phyloP scores from a whole-genome alignment of 2,888 invertebrate species.

The Archips crataeganus region DNA sequence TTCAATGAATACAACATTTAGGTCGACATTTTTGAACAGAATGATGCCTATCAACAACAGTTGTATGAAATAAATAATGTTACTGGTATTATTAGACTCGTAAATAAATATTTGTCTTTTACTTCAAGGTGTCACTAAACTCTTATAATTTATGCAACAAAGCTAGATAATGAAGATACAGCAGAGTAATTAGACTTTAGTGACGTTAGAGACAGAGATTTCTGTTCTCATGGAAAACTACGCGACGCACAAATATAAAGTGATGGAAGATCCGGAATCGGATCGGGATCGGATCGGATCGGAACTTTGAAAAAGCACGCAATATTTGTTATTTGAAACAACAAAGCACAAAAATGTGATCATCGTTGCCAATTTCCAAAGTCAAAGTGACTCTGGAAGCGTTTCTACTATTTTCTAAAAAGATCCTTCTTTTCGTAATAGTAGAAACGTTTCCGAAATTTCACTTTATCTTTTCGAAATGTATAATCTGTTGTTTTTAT shows the following conservation, averaged over 20 bases:
- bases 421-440: too few species aligned
- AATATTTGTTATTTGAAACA: not conserved
- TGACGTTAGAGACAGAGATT: conserved; percentile 8
- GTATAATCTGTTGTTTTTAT: too few species aligned
- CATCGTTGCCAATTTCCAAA: not conserved
- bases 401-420: too few species aligned
- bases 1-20: not conserved
- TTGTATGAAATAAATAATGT: not conserved
- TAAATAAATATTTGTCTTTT: conserved; percentile 4
- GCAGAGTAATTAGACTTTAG: not conserved
- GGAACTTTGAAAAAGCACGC: not conserved
- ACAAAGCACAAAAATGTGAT: not conserved
- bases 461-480: too few species aligned
- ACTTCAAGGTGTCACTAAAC: conserved; percentile 1
- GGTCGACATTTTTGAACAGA: conserved; percentile 13
- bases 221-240: conserved; percentile 1
- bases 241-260: not conserved
- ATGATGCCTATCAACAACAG: conserved; percentile 1
- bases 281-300: too few species aligned
- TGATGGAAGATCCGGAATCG: not conserved
- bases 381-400: too few species aligned
- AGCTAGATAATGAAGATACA: conserved; percentile 17
- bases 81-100: conserved; percentile 22
- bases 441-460: too few species aligned
- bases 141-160: conserved; percentile 11